Base-by-base conservation (phyloP, 1,140 invertebrate species). In the Nymphalis io region DNA sequence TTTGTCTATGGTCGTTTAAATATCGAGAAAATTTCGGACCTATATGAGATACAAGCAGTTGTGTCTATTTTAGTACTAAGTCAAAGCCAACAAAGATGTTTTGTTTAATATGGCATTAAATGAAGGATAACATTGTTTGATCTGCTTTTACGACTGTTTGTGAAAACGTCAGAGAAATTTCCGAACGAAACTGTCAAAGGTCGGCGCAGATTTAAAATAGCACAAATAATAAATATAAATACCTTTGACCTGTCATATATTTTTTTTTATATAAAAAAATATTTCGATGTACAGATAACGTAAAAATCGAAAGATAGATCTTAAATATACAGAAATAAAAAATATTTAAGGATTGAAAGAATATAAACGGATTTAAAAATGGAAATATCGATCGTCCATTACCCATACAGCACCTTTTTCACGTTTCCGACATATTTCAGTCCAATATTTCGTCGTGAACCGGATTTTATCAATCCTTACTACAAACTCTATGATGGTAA, bases 1-100 rank as follows among this genome's bases (percentile, higher is more conserved):
- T 82, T 70, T 91, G 89, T 74, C 84, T 91, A 20, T 85, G 85
- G 79, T 85, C 87, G 10, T 91, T 91, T 64, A 91, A 91, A 73
- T 91, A 70, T 84, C 70, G 88, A 55, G 70, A 62, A 58, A 65
- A 63, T 60, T 61, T 38, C 48, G 33, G 46, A 6, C 51, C 21
- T 75, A 79, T 82, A 83, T 61, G 60, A 61, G 18, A 27, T 23
- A 21, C n/a, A 11, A 46, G 16, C 55, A 21, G 12, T 33, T 58
- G 57, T 38, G 27, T 61, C 60, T 69, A 69, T 69, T 69, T 62
- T 44, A 40, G 27, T 61, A 39, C 46, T n/a, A 46, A n/a, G 16
- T 40, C 60, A 70, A 76, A 71, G 66, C 63, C 46, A 53, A 73
- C 60, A 27, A 27, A 61, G 20, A 27, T 16, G 16, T 57, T 27